Evolutionary conservation across 1,140 invertebrate species (phyloP).

Genomic region (silkworm (Bombyx mori)): ASM3026992v2 NC_085119.1:7896501-7897000

Average conservation of each 20-base stretch:
- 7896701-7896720: slow-evolving; percentile 30
- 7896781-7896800: slow-evolving; percentile 4
- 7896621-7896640: slow-evolving; percentile 68
- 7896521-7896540: slow-evolving; percentile 67
- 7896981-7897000: slow-evolving; percentile 48
- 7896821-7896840: too few species aligned
- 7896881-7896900: too few species aligned
- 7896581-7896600: slow-evolving; percentile 70
- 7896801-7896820: background rate
- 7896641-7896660: slow-evolving; percentile 61
- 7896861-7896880: too few species aligned
- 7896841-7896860: too few species aligned
- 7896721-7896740: slow-evolving; percentile 4
- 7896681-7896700: slow-evolving; percentile 47
- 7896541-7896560: slow-evolving; percentile 67
- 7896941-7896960: slow-evolving; percentile 23
- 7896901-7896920: too few species aligned
- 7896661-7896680: slow-evolving; percentile 54
- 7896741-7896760: background rate
- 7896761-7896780: slow-evolving; percentile 1
- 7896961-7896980: slow-evolving; percentile 40
- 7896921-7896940: too few species aligned
- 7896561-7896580: slow-evolving; percentile 69
- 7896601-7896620: slow-evolving; percentile 65
- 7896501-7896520: slow-evolving; percentile 61